Conservation (phyloP, 2,113 vertebrate species). For the Hemiprocne comata region DNA sequence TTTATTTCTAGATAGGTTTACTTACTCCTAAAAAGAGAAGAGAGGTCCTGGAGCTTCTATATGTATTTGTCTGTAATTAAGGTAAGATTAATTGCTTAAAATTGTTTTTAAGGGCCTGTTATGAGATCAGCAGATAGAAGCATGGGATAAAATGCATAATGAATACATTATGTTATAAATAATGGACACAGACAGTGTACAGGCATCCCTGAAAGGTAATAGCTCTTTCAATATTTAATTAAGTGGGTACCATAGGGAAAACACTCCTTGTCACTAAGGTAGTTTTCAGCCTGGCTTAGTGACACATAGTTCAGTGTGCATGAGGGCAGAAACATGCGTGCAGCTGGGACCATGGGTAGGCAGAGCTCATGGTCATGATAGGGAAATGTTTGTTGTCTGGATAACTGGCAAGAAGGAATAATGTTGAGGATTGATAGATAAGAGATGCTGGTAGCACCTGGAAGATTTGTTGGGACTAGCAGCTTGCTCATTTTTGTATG, state of each 20-base stretch:
- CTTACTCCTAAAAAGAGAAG: not conserved
- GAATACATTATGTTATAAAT: slow-evolving; percentile 49
- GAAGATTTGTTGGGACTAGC: not conserved
- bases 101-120: slow-evolving; percentile 26
- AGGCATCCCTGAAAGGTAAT: slow-evolving; percentile 61
- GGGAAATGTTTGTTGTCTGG: not conserved
- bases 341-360: not conserved
- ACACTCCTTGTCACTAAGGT: not conserved
- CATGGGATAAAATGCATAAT: not conserved
- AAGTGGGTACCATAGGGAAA: not conserved
- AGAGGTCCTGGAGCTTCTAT: not conserved
- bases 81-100: slow-evolving; percentile 32
- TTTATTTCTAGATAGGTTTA: not conserved
- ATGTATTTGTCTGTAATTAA: slow-evolving; percentile 38
- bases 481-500: not conserved
- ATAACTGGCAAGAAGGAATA: not conserved
- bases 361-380: rapidly evolving
- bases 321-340: not conserved
- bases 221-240: slow-evolving; percentile 62
- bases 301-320: not conserved
- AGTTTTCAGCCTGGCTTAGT: not conserved
- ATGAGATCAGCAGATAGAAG: slow-evolving; percentile 25
- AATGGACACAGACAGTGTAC: slow-evolving; percentile 28
- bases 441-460: not conserved
- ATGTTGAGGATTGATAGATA: not conserved